Conservation (phyloP, 1,140 invertebrate species). For the Microvelia longipes region DNA sequence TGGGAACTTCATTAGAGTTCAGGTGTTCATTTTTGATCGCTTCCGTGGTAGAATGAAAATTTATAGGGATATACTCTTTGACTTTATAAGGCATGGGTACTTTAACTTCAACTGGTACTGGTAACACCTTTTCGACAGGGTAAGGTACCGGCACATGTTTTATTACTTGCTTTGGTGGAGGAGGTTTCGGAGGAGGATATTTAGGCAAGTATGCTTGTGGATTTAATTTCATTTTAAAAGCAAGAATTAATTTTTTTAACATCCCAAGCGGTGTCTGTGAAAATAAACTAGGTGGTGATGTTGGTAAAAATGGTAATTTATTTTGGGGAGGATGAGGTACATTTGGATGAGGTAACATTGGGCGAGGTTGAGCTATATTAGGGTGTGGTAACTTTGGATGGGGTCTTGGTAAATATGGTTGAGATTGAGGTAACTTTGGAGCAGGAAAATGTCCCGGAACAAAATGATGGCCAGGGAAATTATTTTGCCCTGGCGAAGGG, state of each 20-base stretch:
- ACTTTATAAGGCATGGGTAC: slow-evolving; percentile 31
- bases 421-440: too few species aligned
- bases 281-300: slow-evolving; percentile 31
- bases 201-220: not conserved
- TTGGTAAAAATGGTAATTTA: slow-evolving; percentile 30
- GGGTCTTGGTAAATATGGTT: too few species aligned
- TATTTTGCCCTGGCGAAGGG: slow-evolving; percentile 27
- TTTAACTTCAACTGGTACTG: slow-evolving; percentile 29
- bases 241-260: slow-evolving; percentile 6
- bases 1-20: too few species aligned
- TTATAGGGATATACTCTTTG: slow-evolving; percentile 22
- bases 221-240: slow-evolving; percentile 14
- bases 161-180: slow-evolving; percentile 17
- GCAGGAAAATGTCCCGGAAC: too few species aligned
- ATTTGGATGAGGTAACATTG: slow-evolving; percentile 21
- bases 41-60: not conserved
- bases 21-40: not conserved
- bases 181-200: not conserved
- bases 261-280: slow-evolving; percentile 9
- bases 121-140: slow-evolving; percentile 17
- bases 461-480: too few species aligned
- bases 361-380: not conserved
- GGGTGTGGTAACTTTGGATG: slow-evolving; percentile 28
- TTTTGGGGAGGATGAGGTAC: slow-evolving; percentile 32
- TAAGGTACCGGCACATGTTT: slow-evolving; percentile 5